These are phyloP conservation scores for Nannospalax galili DNA, from an alignment of 2,113 vertebrate species.

Conservation along the genomic window DNA sequence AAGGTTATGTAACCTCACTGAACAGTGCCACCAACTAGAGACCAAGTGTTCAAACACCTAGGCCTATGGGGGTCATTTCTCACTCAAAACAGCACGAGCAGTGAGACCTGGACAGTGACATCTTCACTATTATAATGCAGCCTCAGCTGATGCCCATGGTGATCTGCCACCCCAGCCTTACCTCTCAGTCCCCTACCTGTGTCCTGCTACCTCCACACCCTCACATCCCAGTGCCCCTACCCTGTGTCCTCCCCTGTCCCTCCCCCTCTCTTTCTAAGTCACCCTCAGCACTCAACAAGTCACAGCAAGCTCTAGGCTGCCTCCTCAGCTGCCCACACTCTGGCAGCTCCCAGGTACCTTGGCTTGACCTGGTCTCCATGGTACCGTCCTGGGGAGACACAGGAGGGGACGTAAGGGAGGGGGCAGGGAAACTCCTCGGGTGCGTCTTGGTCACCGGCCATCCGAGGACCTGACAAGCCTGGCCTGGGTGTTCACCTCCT, in stretches of 20 bases:
- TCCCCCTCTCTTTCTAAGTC: background rate
- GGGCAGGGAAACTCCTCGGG: too few species aligned
- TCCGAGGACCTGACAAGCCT: background rate
- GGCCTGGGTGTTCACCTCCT: rapidly evolving
- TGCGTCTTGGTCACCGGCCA: rapidly evolving
- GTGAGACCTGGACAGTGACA: background rate
- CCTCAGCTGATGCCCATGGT: rapidly evolving
- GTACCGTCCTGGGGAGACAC: rapidly evolving
- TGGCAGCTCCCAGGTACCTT: background rate
- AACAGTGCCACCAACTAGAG: too few species aligned
- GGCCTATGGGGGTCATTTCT: too few species aligned
- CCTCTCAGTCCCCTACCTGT: rapidly evolving
- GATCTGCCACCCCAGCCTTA: rapidly evolving
- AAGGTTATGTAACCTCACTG: too few species aligned
- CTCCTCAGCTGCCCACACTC: rapidly evolving
- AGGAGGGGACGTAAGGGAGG: rapidly evolving
- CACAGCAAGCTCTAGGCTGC: background rate
- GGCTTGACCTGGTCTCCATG: background rate
- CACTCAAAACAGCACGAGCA: too few species aligned
- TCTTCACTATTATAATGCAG: rapidly evolving
- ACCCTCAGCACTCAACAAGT: rapidly evolving
- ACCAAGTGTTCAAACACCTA: too few species aligned
- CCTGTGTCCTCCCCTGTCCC: rapidly evolving
- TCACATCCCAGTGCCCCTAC: rapidly evolving
- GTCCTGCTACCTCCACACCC: rapidly evolving